Evolutionary conservation across 2,888 invertebrate genomes (phyloP).

Genomic region (Deroplatys truncata): DNA sequence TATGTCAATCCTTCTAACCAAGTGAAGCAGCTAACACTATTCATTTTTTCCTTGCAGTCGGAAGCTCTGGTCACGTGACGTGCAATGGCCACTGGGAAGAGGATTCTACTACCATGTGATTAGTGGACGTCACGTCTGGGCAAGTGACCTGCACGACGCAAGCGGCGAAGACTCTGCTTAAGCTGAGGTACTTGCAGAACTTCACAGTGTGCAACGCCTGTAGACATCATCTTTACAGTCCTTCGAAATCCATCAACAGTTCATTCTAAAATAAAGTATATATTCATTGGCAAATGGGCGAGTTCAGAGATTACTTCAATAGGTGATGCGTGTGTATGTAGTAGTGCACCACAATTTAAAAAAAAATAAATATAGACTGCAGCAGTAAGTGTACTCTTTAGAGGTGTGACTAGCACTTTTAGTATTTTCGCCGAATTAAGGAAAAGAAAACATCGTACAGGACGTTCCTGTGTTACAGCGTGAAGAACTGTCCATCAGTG

Average conservation of each 20-base stretch:
- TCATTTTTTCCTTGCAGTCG: constrained; percentile 23
- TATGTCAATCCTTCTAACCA: neutral
- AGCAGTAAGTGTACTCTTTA: neutral
- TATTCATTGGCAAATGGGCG: neutral
- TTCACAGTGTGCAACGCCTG: neutral
- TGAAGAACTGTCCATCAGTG: neutral
- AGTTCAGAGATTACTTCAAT: neutral
- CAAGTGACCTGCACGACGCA: constrained; percentile 9
- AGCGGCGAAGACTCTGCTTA: constrained; percentile 25
- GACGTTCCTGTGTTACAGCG: neutral
- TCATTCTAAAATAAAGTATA: neutral
- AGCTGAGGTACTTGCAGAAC: neutral
- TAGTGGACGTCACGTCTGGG: constrained; percentile 24
- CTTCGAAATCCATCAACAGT: neutral
- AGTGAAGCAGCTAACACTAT: neutral
- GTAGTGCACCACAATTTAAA: neutral
- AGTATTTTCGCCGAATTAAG: neutral
- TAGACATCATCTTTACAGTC: neutral
- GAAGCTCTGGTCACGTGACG: constrained; percentile 26
- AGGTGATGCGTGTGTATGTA: neutral
- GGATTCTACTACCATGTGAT: constrained; percentile 29
- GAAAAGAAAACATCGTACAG: neutral
- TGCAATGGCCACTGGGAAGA: constrained; percentile 26
- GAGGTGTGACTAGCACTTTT: neutral
- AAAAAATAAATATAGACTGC: neutral